Evolutionary conservation across 2,888 invertebrate genomes (phyloP), one percentile per base, ranked within the genome.

Genomic region (Leucozona laternaria): DNA sequence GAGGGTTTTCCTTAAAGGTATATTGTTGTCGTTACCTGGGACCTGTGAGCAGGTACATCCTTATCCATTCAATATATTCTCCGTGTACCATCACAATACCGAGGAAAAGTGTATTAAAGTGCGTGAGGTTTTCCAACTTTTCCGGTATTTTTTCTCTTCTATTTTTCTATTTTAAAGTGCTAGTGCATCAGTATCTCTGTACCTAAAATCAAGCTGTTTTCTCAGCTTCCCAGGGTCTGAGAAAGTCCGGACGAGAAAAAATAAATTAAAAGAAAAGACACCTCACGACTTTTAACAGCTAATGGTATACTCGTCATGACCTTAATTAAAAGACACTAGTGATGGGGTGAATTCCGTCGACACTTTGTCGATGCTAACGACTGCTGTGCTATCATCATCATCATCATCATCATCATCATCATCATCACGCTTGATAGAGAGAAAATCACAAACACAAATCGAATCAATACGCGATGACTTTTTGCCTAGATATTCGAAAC

Each of bases 251-350:
- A 68, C 34, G 62, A 58, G 31, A 28, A 40, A 57, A 70, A 28
- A 62, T 73, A 55, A 28, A 48, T 53, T 17, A 28, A 62, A 73
- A 64, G 28, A 48, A 57, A 68, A 43, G 22, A 7, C 57, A 71
- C 48, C 70, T 66, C 53, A 60, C 66, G 77, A 72, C 53, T 68
- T 58, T 48, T 76, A 80, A 71, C 66, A 62, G 78, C 85, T 78
- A 86, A 86, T 81, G 85, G 86, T 82, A 81, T 86, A 82, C 79
- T 81, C 81, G 86, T 86, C 86, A 82, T 86, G 86, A 86, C 86
- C 86, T 86, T 86, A 86, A 86, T 86, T 86, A 86, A 77, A 78
- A 82, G 78, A 78, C 81, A 82, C 55, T 31, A 45, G 81, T 82
- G 86, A 86, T 86, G 86, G 86, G 86, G 86, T 86, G 86, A 81